phyloP scores from a whole-genome alignment of 2,113 vertebrate species.

The Pristiophorus japonicus region DNA sequence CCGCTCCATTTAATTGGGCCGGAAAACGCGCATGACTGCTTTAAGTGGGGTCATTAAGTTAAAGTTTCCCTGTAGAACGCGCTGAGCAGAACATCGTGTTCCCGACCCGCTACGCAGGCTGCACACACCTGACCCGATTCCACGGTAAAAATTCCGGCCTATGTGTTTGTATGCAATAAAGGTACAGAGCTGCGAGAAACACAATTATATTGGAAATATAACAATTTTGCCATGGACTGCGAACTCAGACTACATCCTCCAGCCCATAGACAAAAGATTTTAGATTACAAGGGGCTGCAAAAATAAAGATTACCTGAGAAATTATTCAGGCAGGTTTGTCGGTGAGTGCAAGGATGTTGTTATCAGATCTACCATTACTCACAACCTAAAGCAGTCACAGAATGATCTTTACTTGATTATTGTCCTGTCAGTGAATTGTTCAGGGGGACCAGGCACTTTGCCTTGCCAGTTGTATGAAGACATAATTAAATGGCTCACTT shows the following conservation, averaged over 20 bases:
- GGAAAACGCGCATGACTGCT: no score
- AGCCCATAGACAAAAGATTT: background rate
- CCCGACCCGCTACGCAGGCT: no score
- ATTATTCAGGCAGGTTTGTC: constrained; percentile 1
- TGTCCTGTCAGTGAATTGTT: constrained; percentile 21
- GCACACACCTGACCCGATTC: no score
- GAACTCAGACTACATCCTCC: background rate
- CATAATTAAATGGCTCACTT: constrained; percentile 10
- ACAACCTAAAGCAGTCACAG: background rate
- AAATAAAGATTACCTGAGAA: background rate
- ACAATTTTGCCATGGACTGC: background rate
- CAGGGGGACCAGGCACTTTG: background rate
- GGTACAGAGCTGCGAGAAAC: background rate
- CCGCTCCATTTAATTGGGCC: no score
- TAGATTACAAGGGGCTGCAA: background rate
- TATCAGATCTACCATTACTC: background rate
- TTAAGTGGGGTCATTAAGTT: no score
- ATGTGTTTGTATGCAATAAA: background rate
- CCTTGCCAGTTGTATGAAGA: background rate
- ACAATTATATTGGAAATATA: background rate
- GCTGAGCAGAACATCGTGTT: no score
- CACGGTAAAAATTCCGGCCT: no score
- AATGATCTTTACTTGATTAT: constrained; percentile 24
- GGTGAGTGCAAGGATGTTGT: background rate
- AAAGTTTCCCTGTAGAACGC: no score